Evolutionary conservation across 2,113 vertebrate genomes (phyloP).

Genomic region (Pleuronectes platessa): DNA sequence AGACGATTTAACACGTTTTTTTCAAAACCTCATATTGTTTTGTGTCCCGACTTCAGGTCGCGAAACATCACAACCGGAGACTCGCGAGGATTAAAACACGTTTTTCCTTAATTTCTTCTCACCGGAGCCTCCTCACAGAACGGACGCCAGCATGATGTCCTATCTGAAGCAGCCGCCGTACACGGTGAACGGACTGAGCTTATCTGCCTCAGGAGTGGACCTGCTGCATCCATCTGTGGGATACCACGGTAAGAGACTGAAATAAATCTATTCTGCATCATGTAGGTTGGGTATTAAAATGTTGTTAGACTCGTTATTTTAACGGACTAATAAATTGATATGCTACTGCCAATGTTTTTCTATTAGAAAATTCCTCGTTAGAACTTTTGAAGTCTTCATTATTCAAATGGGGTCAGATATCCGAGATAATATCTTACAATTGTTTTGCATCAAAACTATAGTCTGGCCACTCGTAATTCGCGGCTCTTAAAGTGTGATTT

Average conservation of each 20-base stretch:
- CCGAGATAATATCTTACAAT: neutral
- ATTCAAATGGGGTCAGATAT: neutral
- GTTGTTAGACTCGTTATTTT: too few species aligned
- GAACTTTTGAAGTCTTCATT: too few species aligned
- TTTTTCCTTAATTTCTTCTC: slow-evolving; percentile 29
- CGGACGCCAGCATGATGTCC: slow-evolving; percentile 97
- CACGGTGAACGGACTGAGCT: slow-evolving; percentile 96
- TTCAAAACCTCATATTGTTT: neutral
- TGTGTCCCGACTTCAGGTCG: slow-evolving; percentile 31
- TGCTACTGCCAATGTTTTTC: too few species aligned
- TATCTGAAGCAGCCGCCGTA: slow-evolving; percentile 99
- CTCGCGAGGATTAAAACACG: slow-evolving; percentile 45
- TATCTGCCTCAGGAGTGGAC: slow-evolving; percentile 97
- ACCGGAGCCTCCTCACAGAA: slow-evolving; percentile 49
- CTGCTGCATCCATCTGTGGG: slow-evolving; percentile 97
- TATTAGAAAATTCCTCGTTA: too few species aligned
- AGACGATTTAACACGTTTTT: neutral
- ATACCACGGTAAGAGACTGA: slow-evolving; percentile 88
- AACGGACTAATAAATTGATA: too few species aligned
- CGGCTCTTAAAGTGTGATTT: neutral
- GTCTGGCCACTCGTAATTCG: neutral
- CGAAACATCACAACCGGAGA: slow-evolving; percentile 21
- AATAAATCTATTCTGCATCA: too few species aligned
- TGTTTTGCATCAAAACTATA: neutral
- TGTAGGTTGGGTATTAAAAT: neutral